Evolutionary conservation across 2,797 vertebrate genomes (phyloP).

Genomic region (Orientallactaga sibirica): DNA sequence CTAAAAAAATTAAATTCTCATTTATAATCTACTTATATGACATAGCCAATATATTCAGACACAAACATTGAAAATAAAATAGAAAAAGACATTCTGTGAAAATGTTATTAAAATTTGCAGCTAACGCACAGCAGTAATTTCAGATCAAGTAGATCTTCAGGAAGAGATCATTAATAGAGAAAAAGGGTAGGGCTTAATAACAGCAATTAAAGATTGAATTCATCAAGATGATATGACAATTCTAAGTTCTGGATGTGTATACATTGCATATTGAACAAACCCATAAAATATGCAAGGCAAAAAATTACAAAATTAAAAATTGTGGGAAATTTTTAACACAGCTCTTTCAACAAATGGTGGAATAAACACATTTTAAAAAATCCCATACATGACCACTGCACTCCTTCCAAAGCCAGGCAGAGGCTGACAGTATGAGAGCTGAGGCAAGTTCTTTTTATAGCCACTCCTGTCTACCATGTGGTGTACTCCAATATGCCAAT

Average conservation of each 20-base stretch:
- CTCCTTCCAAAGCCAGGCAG: slow-evolving; percentile 1
- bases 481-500: no score
- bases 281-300: neutral
- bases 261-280: neutral
- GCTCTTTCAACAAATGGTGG: neutral
- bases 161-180: neutral
- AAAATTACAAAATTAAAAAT: neutral
- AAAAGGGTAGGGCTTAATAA: neutral
- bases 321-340: neutral
- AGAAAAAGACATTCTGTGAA: neutral
- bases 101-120: neutral
- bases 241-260: neutral
- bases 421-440: neutral
- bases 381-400: neutral
- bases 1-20: neutral
- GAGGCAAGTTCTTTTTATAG: fast-evolving
- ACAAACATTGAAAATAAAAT: neutral
- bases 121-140: neutral
- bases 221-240: neutral
- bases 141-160: neutral
- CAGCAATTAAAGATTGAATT: neutral
- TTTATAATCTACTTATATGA: neutral
- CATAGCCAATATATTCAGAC: neutral
- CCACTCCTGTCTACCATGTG: no score
- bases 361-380: neutral